A percentile compares a stretch with the other conserved stretches of the same genome.
These are phyloP conservation scores for Plotosus lineatus DNA, from an alignment of 2,113 vertebrate species.

Conservation along the genomic window DNA sequence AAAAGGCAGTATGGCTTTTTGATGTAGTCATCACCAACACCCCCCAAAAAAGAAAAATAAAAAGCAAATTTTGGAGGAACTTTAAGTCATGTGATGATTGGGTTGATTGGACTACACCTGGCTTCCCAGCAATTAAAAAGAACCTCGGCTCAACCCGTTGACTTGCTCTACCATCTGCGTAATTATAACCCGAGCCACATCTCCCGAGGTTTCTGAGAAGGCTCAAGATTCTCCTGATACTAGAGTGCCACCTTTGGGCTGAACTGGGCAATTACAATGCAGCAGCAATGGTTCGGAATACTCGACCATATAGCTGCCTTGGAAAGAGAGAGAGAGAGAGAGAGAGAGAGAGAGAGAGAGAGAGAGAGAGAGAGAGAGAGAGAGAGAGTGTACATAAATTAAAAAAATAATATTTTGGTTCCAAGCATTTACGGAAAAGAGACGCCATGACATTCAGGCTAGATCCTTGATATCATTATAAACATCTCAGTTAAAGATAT, in stretches of 20 bases:
- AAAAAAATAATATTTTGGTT: background rate
- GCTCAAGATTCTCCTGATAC: background rate
- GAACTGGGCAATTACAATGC: constrained; percentile 6
- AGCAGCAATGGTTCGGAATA: constrained; percentile 1
- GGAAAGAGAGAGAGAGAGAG: background rate
- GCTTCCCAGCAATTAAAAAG: background rate
- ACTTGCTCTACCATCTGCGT: constrained; percentile 7
- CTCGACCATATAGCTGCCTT: background rate
- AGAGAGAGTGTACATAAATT: too few relatives aligned
- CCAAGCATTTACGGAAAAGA: background rate
- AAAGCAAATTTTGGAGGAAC: background rate
- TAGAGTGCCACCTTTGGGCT: constrained; percentile 25
- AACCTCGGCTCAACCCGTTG: background rate
- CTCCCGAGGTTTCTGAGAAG: background rate
- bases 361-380: too few relatives aligned
- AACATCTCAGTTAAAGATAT: background rate
- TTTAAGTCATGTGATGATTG: background rate
- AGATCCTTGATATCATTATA: background rate
- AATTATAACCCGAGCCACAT: background rate
- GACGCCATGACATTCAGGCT: background rate
- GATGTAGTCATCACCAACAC: background rate
- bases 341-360: too few relatives aligned
- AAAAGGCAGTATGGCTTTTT: background rate
- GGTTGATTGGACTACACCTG: constrained; percentile 1
- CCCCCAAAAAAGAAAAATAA: background rate